Evolutionary conservation across 2,113 vertebrate species (phyloP), one percentile per base, ranked within the genome.

Genomic region (Epinephelus cyanopodus): DNA sequence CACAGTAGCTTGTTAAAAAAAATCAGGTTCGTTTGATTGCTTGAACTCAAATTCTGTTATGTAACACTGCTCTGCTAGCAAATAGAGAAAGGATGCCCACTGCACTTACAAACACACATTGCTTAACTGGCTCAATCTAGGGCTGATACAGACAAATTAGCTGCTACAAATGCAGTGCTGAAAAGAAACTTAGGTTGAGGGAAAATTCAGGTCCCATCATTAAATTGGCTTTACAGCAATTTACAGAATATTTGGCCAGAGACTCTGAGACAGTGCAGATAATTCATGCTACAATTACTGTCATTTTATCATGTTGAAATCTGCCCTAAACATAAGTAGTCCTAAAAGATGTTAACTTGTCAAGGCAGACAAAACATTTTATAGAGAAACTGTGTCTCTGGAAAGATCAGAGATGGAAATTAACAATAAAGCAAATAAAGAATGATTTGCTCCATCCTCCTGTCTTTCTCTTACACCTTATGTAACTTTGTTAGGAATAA

Each of bases 111-210:
- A 50, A 79, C 23, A 48, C 13, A 12, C 15, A 61, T 61, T 72
- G 67, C 6, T 66, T 67, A 57, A 80, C 68, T 52, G 57, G 39
- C 52, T 63, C 60, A 68, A 12, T 70, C 27, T 15, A 53, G 15
- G 15, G 37, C 52, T 50, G 37, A 17, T 42, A 25, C 10, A 37
- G 48, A 50, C 25, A 63, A 29, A 79, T 74, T 58, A 60, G 21
- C 63, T 69, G 48, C 72, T 39, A 4, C 25, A 13, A 37, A 81
- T 2, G 14, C 39, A 39, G 37, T 39, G 4, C 45, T 77, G 37
- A 72, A 67, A 73, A 42, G 62, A 37, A 67, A 57, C 21, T 77
- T 27, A 81, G 21, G 54, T 67, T 37, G 17, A 19, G 29, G 53
- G 14, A 33, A 13, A 21, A 50, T 61, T 62, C 50, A 25, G 52